Conservation (phyloP, 2,113 vertebrate species). For the Okapia johnstoni region DNA sequence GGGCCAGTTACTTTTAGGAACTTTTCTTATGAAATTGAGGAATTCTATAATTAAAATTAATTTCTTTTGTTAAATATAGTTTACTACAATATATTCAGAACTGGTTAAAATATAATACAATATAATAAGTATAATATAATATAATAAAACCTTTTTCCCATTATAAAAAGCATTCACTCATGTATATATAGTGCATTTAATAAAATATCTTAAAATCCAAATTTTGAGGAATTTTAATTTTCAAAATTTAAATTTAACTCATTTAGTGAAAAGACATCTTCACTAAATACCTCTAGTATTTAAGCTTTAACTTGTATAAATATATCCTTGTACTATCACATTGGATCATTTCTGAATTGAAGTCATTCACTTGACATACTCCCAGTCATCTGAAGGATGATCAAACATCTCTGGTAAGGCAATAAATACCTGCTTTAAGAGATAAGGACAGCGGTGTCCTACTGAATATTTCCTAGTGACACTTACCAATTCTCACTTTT, state of each 20-base stretch:
- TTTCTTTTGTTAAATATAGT: background rate
- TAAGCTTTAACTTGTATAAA: background rate
- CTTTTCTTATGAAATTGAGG: background rate
- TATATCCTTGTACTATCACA: background rate
- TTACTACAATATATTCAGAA: background rate
- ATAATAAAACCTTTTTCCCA: background rate
- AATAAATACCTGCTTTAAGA: background rate
- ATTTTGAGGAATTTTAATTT: background rate
- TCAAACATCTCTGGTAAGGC: background rate
- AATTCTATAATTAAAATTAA: background rate
- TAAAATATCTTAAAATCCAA: background rate
- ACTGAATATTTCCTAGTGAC: background rate
- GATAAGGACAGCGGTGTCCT: background rate
- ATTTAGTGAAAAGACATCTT: background rate
- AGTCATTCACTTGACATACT: background rate
- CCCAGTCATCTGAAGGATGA: background rate
- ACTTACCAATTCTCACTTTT: background rate
- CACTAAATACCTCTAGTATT: background rate
- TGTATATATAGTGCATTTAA: background rate
- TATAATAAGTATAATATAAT: background rate
- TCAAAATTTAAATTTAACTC: background rate
- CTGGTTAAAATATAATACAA: background rate
- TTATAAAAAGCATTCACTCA: background rate
- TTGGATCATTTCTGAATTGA: background rate
- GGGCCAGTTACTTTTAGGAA: background rate